These are phyloP conservation scores for Cepaea hortensis DNA, from an alignment of 2,888 invertebrate genomes.

Conservation along the genomic window DNA sequence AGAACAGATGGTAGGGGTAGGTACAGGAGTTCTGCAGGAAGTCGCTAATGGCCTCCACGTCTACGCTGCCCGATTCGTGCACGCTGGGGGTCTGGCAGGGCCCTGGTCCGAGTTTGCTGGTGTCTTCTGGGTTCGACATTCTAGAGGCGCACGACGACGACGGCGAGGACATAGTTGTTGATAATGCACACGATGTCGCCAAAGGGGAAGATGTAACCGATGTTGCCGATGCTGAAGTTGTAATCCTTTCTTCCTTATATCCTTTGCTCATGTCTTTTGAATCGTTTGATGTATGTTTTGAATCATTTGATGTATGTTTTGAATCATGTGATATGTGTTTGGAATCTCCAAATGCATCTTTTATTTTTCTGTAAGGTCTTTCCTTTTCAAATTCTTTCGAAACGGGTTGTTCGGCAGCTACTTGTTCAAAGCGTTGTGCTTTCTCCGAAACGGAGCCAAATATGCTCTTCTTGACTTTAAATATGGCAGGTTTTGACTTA, in stretches of 20 bases:
- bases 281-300: background rate
- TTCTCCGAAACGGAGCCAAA: slow-evolving; percentile 44
- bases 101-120: slow-evolving; percentile 3
- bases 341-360: slow-evolving; percentile 15
- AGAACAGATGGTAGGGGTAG: slow-evolving; percentile 44
- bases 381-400: slow-evolving; percentile 17
- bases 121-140: slow-evolving; percentile 44
- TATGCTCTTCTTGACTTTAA: slow-evolving; percentile 27
- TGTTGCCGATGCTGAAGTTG: background rate
- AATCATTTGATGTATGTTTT: background rate
- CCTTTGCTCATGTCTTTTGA: slow-evolving; percentile 4
- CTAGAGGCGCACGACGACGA: background rate
- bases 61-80: slow-evolving; percentile 37
- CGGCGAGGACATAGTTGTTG: background rate
- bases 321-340: background rate
- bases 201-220: slow-evolving; percentile 10
- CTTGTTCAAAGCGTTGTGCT: slow-evolving; percentile 29
- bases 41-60: slow-evolving; percentile 40
- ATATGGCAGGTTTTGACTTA: background rate
- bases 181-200: background rate
- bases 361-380: slow-evolving; percentile 7
- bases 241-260: background rate
- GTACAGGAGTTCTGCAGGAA: slow-evolving; percentile 39
- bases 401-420: background rate
- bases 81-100: background rate